Evolutionary conservation across 2,888 invertebrate genomes (phyloP).

Genomic region (Gerris lacustris): DNA sequence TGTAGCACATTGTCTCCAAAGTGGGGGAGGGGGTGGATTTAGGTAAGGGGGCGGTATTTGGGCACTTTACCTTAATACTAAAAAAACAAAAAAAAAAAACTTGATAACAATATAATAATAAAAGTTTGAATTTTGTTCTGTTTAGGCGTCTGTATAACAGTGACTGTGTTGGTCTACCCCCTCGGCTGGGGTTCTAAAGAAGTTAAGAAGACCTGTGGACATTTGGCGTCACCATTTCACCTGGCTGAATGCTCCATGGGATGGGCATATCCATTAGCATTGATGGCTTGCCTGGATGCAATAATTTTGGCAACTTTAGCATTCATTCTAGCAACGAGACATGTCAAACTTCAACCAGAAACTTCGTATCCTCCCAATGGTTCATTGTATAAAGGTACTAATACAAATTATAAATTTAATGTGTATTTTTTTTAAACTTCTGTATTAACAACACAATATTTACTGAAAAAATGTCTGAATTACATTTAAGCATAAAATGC

Average conservation of each 20-base stretch:
- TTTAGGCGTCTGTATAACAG: slow-evolving; percentile 70
- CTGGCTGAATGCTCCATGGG: slow-evolving; percentile 76
- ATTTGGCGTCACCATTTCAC: slow-evolving; percentile 56
- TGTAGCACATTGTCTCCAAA: too few relatives aligned
- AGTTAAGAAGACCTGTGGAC: slow-evolving; percentile 75
- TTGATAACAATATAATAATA: too few relatives aligned
- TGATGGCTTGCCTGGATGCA: slow-evolving; percentile 77
- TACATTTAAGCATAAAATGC: too few relatives aligned
- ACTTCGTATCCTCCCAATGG: slow-evolving; percentile 56
- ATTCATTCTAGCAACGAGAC: slow-evolving; percentile 82
- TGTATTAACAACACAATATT: too few relatives aligned
- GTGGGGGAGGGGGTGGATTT: too few relatives aligned
- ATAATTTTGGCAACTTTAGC: slow-evolving; percentile 76
- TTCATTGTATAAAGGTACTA: slow-evolving; percentile 50
- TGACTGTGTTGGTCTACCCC: slow-evolving; percentile 79
- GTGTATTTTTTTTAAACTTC: too few relatives aligned
- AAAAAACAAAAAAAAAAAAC: too few relatives aligned
- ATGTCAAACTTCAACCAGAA: slow-evolving; percentile 73
- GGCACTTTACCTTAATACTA: too few relatives aligned
- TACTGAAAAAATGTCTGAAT: too few relatives aligned
- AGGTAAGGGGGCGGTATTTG: too few relatives aligned
- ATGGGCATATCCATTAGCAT: slow-evolving; percentile 88
- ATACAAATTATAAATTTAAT: background rate
- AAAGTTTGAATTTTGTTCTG: too few relatives aligned
- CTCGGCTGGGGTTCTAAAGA: slow-evolving; percentile 78